Evolutionary conservation across 2,888 invertebrate species (phyloP).

Genomic region (Kryphioiulus occultus): DNA sequence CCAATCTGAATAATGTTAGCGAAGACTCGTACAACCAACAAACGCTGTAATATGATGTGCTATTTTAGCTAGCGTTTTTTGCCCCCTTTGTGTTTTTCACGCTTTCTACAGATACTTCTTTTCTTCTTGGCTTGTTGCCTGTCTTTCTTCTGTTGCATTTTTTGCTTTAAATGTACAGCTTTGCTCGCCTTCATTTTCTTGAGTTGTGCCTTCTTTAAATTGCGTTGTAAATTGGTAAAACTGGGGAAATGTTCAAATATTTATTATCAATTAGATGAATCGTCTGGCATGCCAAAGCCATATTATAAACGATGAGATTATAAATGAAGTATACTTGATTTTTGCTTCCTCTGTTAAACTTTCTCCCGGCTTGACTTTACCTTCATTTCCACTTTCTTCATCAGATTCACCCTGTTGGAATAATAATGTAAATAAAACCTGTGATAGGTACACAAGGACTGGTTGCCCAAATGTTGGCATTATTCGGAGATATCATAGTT

Average conservation of each 20-base stretch:
- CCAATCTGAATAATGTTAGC: not conserved
- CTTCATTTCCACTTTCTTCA: not conserved
- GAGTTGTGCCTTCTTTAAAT: not conserved
- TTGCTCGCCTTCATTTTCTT: slow-evolving; percentile 37
- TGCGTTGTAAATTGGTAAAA: not conserved
- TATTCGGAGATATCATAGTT: too few species aligned
- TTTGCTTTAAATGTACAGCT: not conserved
- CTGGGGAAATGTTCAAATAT: not conserved
- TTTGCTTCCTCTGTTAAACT: slow-evolving; percentile 7
- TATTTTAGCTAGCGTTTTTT: slow-evolving; percentile 3
- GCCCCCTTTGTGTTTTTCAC: not conserved
- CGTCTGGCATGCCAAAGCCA: not conserved
- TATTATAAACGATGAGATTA: not conserved
- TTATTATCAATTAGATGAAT: not conserved
- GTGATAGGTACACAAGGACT: not conserved
- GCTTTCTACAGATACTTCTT: slow-evolving; percentile 27
- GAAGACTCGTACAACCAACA: not conserved
- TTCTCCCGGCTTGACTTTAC: not conserved
- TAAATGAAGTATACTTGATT: not conserved
- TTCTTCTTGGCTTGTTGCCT: slow-evolving; percentile 16
- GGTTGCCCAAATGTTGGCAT: not conserved
- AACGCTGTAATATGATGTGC: not conserved
- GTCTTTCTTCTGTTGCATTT: slow-evolving; percentile 47
- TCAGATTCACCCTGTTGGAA: not conserved
- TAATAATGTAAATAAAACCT: not conserved